Evolutionary conservation across 2,113 vertebrate species (phyloP).

Genomic region (Kryptolebias marmoratus): DNA sequence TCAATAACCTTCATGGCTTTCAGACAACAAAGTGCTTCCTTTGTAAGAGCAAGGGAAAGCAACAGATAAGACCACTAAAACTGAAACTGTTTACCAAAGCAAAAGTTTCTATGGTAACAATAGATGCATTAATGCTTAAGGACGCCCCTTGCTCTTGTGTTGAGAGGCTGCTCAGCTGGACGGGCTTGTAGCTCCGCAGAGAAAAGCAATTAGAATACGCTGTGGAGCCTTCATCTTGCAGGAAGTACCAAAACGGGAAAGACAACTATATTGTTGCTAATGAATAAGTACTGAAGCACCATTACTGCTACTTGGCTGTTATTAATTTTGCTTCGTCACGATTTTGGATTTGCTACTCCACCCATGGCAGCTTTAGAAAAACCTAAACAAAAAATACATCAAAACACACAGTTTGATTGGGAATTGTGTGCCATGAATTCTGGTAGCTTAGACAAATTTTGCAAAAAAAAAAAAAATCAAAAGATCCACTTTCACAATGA

Average conservation of each 20-base stretch:
- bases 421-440: too few species aligned
- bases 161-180: constrained; percentile 41
- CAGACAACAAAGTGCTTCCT: constrained; percentile 37
- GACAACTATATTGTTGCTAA: not conserved
- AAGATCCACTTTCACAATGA: too few species aligned
- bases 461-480: too few species aligned
- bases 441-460: too few species aligned
- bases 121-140: constrained; percentile 19
- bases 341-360: too few species aligned
- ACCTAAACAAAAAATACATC: too few species aligned
- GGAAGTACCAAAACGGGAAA: constrained; percentile 1
- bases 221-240: constrained; percentile 26
- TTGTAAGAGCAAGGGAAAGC: constrained; percentile 1
- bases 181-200: constrained; percentile 34
- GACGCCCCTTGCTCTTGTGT: constrained; percentile 16
- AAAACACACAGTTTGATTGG: too few species aligned
- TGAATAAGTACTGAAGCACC: too few species aligned
- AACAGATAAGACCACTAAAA: not conserved
- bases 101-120: constrained; percentile 35
- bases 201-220: constrained; percentile 44
- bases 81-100: constrained; percentile 37
- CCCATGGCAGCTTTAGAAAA: too few species aligned
- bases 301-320: too few species aligned
- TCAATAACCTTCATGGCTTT: constrained; percentile 5
- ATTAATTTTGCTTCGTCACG: too few species aligned